A percentile compares a stretch with the other conserved stretches of the same genome.
Conservation (phyloP, 1,140 invertebrate genomes). For the Platyscapa corneri region DNA sequence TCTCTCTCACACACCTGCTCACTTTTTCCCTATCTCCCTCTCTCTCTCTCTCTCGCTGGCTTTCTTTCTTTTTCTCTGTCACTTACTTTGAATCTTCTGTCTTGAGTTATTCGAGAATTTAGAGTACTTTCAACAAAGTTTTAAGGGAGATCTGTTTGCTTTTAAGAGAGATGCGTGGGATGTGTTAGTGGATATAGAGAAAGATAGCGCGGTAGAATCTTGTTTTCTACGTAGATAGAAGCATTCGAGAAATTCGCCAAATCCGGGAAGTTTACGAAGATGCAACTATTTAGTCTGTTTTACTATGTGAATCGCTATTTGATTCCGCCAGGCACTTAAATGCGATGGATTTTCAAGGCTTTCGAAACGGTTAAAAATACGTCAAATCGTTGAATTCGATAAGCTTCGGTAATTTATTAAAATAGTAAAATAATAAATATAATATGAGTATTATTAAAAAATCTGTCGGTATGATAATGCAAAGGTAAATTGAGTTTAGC, state of each 20-base stretch:
- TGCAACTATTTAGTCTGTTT: conserved; percentile 41
- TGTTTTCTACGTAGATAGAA: conserved; percentile 24
- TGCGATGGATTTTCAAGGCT: conserved; percentile 22
- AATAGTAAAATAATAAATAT: not conserved
- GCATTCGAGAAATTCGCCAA: conserved; percentile 39
- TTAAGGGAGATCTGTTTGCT: conserved; percentile 41
- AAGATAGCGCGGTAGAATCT: not conserved
- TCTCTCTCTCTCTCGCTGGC: not conserved
- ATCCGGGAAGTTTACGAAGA: conserved; percentile 36
- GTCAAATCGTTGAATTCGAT: not conserved
- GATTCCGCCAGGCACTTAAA: conserved; percentile 25
- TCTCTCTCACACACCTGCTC: not conserved
- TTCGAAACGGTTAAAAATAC: conserved; percentile 9
- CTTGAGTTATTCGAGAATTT: conserved; percentile 18
- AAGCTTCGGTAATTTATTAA: not conserved
- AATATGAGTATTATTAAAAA: not conserved
- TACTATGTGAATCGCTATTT: conserved; percentile 38
- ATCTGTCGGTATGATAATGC: no score
- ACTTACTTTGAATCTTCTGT: conserved; percentile 13
- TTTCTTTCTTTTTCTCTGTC: not conserved
- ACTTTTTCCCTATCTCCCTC: not conserved
- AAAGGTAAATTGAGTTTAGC: no score
- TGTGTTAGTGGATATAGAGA: not conserved
- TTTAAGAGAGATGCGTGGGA: conserved; percentile 19
- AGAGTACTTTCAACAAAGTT: conserved; percentile 27